These are phyloP conservation scores for Himalopsyche kuldschensis DNA, from an alignment of 2,888 invertebrate species.

Conservation along the genomic window DNA sequence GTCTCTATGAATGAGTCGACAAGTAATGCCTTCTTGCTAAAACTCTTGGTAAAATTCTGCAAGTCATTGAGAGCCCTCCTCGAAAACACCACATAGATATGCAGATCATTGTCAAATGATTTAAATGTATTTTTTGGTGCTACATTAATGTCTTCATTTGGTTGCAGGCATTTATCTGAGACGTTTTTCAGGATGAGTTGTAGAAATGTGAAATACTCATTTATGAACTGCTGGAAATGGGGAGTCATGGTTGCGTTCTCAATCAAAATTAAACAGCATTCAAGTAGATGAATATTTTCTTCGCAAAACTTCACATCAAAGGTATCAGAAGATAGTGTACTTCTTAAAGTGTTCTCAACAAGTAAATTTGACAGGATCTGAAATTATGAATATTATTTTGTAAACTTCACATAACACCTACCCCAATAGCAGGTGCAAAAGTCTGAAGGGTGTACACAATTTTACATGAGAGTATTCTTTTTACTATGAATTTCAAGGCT, in stretches of 20 bases:
- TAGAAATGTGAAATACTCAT: slow-evolving; percentile 26
- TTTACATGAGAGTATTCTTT: too few relatives aligned
- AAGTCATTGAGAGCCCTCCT: slow-evolving; percentile 22
- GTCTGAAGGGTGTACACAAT: too few relatives aligned
- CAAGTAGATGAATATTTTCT: slow-evolving; percentile 16
- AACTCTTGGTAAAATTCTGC: slow-evolving; percentile 26
- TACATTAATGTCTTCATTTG: neutral
- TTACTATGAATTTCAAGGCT: too few relatives aligned
- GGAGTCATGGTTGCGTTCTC: slow-evolving; percentile 23
- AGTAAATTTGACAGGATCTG: slow-evolving; percentile 23
- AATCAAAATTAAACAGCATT: slow-evolving; percentile 27
- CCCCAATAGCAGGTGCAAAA: too few relatives aligned
- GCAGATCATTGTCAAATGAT: neutral
- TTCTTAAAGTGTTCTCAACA: neutral
- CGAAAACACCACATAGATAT: neutral
- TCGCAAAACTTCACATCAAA: neutral
- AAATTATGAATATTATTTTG: neutral
- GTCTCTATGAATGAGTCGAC: slow-evolving; percentile 28
- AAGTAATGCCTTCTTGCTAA: slow-evolving; percentile 27
- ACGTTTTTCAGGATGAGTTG: slow-evolving; percentile 12
- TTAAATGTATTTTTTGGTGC: neutral
- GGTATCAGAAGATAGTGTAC: neutral
- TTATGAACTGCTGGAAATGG: slow-evolving; percentile 26
- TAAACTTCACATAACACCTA: too few relatives aligned
- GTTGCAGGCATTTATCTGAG: neutral